Evolutionary conservation across 1,140 invertebrate genomes (phyloP).

Genomic region (Reticulitermes speratus): DNA sequence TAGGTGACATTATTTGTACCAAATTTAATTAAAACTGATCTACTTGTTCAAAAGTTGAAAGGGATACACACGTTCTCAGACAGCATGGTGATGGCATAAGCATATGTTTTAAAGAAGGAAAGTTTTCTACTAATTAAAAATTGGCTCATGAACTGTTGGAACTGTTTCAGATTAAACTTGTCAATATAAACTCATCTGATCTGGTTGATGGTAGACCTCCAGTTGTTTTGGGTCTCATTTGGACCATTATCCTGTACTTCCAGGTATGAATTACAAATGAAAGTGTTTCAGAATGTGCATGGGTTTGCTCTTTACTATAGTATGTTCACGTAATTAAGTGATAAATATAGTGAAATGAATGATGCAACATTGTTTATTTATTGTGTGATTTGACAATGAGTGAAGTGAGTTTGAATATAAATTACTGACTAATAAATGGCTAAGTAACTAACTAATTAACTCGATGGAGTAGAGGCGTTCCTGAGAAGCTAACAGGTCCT

Average conservation of each 20-base stretch:
- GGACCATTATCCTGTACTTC: slow-evolving; percentile 99
- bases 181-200: slow-evolving; percentile 98
- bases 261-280: slow-evolving; percentile 68
- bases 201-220: slow-evolving; percentile 96
- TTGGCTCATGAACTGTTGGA: no score
- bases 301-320: background rate
- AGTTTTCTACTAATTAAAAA: no score
- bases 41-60: no score
- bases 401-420: background rate
- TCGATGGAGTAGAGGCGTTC: no score
- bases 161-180: slow-evolving; percentile 83
- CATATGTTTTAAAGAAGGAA: no score
- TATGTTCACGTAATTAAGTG: background rate
- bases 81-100: no score
- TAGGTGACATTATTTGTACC: no score
- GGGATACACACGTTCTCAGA: no score
- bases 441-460: no score
- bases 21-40: no score
- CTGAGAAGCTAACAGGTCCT: no score
- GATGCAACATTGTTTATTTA: background rate
- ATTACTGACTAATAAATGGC: no score
- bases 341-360: background rate
- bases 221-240: slow-evolving; percentile 95
- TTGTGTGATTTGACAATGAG: background rate
- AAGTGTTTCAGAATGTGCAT: slow-evolving; percentile 3